Evolutionary conservation across 2,113 vertebrate genomes (phyloP).

Genomic region (cattle (Bos taurus)): ARS-UCD2.0 NC_037336.1:1379001-1379500

Average conservation of each 20-base stretch:
- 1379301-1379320: background rate
- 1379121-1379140: background rate
- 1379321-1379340: background rate
- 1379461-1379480: background rate
- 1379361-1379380: background rate
- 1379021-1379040: background rate
- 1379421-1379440: background rate
- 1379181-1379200: background rate
- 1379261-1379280: background rate
- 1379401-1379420: background rate
- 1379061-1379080: background rate
- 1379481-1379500: background rate
- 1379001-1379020: background rate
- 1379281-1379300: background rate
- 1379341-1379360: background rate
- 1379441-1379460: background rate
- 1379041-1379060: background rate
- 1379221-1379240: background rate
- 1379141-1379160: background rate
- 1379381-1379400: background rate
- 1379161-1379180: background rate
- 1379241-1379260: background rate
- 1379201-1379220: background rate
- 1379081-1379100: background rate
- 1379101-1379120: background rate